Conservation (phyloP, 1,140 invertebrate species). For the Schmidtea mediterranea region DNA sequence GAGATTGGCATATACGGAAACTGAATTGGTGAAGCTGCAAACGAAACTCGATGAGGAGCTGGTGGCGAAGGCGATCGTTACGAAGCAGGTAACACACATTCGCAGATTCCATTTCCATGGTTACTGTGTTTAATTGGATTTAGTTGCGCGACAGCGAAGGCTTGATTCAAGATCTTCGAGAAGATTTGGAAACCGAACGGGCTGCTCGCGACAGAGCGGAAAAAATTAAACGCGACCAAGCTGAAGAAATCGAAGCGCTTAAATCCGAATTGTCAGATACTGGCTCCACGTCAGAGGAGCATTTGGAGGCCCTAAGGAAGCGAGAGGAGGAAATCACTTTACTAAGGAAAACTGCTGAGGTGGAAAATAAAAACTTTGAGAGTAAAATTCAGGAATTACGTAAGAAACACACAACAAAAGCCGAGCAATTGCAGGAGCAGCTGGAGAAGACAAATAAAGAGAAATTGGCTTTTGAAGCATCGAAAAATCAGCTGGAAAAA, state of each 20-base stretch:
- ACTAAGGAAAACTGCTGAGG: neutral
- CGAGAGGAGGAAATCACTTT: neutral
- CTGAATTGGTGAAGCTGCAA: neutral
- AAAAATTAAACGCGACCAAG: slow-evolving; percentile 1
- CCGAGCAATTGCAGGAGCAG: slow-evolving; percentile 1
- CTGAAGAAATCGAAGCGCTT: slow-evolving; percentile 4
- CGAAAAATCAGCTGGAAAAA: neutral
- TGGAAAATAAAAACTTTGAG: neutral
- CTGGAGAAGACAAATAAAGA: neutral
- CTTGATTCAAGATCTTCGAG: neutral
- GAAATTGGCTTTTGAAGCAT: neutral
- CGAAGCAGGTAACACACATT: neutral
- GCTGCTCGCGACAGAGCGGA: slow-evolving; percentile 3
- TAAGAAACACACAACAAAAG: neutral
- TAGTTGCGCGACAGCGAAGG: neutral
- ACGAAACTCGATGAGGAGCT: slow-evolving; percentile 2
- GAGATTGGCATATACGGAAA: neutral
- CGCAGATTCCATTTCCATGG: too few relatives aligned
- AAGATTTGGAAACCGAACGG: slow-evolving; percentile 3
- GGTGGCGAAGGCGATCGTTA: neutral
- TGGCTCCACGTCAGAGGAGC: neutral
- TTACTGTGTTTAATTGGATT: too few relatives aligned
- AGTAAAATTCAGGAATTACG: neutral
- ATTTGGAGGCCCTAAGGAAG: neutral
- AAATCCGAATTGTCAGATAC: neutral